Evolutionary conservation across 2,888 invertebrate species (phyloP), one percentile per base, ranked within the genome.

Genomic region (Atrina japonica): DNA sequence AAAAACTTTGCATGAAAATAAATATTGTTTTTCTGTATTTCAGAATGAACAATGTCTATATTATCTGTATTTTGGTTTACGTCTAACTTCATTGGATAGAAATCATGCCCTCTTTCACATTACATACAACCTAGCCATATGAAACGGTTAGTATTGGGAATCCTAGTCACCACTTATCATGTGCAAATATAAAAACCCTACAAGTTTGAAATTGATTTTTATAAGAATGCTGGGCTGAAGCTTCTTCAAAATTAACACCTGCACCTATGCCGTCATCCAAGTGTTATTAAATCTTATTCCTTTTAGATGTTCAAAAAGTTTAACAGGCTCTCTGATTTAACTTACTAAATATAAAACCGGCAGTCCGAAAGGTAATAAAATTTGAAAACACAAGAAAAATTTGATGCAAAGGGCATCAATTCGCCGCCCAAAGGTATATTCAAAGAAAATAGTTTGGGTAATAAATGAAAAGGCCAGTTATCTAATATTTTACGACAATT

Each of bases 191-290:
- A n/a, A n/a, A 64, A n/a, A 64, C 52, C 14, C 41, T 55, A 3
- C 41, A 29, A n/a, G 30, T 41, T 43, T 40, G 29, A 11, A 67
- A 27, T 14, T 47, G 40, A 5, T 6, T 6, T 45, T 52, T 67
- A 52, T n/a, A n/a, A n/a, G n/a, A n/a, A n/a, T n/a, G n/a, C n/a
- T n/a, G n/a, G n/a, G n/a, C 59, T 49, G 52, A 25, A 16, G 52
- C 25, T 29, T 14, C 27, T 7, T 59, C 30, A 14, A 41, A 25
- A 41, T 41, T 47, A 23, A 11, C 18, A 14, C 35, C 43, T 7
- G 35, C 67, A 2, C n/a, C 55, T 14, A 71, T n/a, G 11, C 63
- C 71, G 23, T 71, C 71, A 49, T 71, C 71, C 41, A 67, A 40
- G 58, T 47, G 63, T 63, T 63, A 55, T 16, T 40, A 25, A 25